Evolutionary conservation across 2,797 vertebrate genomes (phyloP), one percentile per base, ranked within the genome.

Genomic region (Perodicticus potto): DNA sequence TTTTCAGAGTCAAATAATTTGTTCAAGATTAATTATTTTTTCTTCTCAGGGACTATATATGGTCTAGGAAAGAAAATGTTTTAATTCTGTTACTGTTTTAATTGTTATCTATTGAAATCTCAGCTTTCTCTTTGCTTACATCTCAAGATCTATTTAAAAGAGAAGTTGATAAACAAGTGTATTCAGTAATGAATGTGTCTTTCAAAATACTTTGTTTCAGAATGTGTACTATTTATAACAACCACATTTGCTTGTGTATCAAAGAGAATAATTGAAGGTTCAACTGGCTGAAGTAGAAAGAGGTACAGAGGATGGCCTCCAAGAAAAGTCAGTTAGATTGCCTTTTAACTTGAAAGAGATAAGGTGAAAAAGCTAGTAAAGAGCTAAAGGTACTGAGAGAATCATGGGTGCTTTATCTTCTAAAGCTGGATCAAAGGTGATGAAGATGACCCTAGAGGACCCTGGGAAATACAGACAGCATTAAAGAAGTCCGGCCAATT

Each of bases 171-270:
- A 74, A 70, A 73, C 61, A 13, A 16, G 7, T 32, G 5, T 13
- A 43, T 84, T 63, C 29, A 80, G 61, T 88, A 80, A 70, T 43
- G 5, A 63, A 37, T 45, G 37, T 55, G 7, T 19, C 53, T 32
- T 70, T 25, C n/a, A 65, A 85, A 91, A 49, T 45, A n/a, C 23
- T 89, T 91, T 89, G 37, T 72, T 94, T 72, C 43, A 20, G 27
- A 22, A 12, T 73, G 8, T 92, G 19, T 53, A 16, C 59, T 61
- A 61, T 86, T 83, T 55, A 55, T n/a, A 37, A 34, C n/a, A 86
- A 86, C 86, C 3, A 23, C n/a, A 27, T 94, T 90, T 97, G 93
- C 2, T 77, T 94, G 0, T 83, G 3, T 89, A 32, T 88, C 49
- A 73, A 17, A 86, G 69, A 2, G 1, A 34, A 32, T 83, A 88